These are phyloP conservation scores for Abscondita cerata DNA, from an alignment of 2,888 invertebrate species.

Conservation along the genomic window DNA sequence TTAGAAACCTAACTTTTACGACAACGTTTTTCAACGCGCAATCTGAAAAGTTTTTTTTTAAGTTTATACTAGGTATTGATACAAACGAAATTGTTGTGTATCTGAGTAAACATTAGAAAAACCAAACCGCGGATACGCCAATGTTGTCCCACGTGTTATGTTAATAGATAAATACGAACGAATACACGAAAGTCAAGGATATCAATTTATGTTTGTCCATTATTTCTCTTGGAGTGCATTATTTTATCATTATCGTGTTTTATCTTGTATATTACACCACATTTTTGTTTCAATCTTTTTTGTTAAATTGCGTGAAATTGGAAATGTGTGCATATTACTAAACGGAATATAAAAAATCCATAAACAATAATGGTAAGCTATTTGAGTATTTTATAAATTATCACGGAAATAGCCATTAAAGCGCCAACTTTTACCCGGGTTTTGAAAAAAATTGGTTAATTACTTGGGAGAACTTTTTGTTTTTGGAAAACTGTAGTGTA, in stretches of 20 bases:
- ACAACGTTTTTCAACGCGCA: too few species aligned
- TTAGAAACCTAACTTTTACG: too few species aligned
- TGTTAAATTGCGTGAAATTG: not conserved
- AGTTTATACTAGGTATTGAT: too few species aligned
- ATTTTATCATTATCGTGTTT: conserved; percentile 28
- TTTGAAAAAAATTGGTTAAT: too few species aligned
- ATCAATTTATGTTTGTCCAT: conserved; percentile 40
- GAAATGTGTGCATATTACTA: not conserved
- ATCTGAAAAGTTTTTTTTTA: too few species aligned
- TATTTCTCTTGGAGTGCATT: conserved; percentile 39
- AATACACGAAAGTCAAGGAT: conserved; percentile 53
- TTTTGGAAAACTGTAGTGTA: too few species aligned
- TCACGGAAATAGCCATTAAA: too few species aligned
- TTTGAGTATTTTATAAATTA: too few species aligned
- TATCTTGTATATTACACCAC: too few species aligned
- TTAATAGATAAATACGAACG: conserved; percentile 43
- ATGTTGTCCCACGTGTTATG: conserved; percentile 49
- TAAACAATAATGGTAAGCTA: too few species aligned
- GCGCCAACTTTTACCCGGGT: too few species aligned
- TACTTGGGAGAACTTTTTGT: too few species aligned
- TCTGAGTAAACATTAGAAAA: conserved; percentile 18
- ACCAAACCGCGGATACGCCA: conserved; percentile 39
- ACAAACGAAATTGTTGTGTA: not conserved
- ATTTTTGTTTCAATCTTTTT: conserved; percentile 10
- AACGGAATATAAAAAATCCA: not conserved